Conservation (phyloP, 1,140 invertebrate genomes). For the Scaptodrosophila lebanonensis region DNA sequence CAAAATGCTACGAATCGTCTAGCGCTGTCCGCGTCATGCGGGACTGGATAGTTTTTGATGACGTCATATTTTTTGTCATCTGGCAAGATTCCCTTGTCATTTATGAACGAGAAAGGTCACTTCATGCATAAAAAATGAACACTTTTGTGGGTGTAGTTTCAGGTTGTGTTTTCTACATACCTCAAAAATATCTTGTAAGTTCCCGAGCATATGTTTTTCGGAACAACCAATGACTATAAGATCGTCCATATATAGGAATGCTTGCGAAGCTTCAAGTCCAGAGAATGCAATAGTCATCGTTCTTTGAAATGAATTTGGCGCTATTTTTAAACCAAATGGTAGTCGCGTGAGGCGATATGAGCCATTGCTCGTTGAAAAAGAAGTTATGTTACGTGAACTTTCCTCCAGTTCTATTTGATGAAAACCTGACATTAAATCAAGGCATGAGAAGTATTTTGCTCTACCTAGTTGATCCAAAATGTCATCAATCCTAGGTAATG, state of each 20-base stretch:
- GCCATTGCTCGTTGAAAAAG: slow-evolving; percentile 18
- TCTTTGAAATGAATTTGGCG: slow-evolving; percentile 13
- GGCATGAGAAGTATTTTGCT: slow-evolving; percentile 18
- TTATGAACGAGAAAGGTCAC: slow-evolving; percentile 14
- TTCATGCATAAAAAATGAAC: slow-evolving; percentile 18
- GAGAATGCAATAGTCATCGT: slow-evolving; percentile 15
- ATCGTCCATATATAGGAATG: slow-evolving; percentile 13
- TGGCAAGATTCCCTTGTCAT: slow-evolving; percentile 11
- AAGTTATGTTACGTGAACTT: slow-evolving; percentile 7
- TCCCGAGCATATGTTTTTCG: slow-evolving; percentile 17
- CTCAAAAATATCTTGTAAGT: slow-evolving; percentile 11
- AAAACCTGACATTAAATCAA: slow-evolving; percentile 18
- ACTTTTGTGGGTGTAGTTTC: slow-evolving; percentile 19
- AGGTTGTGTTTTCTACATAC: slow-evolving; percentile 14
- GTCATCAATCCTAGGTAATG: slow-evolving; percentile 3
- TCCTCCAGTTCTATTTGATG: slow-evolving; percentile 20
- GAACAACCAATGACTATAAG: slow-evolving; percentile 16
- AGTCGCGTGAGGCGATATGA: slow-evolving; percentile 15
- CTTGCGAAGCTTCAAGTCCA: slow-evolving; percentile 3
- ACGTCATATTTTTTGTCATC: slow-evolving; percentile 10
- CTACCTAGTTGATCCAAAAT: slow-evolving; percentile 13
- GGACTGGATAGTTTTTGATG: slow-evolving; percentile 15
- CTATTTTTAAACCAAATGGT: slow-evolving; percentile 10
- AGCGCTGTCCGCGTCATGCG: slow-evolving; percentile 11
- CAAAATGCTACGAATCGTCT: slow-evolving; percentile 16